Evolutionary conservation across 2,888 invertebrate species (phyloP).

Genomic region (Xestobium rufovillosum): DNA sequence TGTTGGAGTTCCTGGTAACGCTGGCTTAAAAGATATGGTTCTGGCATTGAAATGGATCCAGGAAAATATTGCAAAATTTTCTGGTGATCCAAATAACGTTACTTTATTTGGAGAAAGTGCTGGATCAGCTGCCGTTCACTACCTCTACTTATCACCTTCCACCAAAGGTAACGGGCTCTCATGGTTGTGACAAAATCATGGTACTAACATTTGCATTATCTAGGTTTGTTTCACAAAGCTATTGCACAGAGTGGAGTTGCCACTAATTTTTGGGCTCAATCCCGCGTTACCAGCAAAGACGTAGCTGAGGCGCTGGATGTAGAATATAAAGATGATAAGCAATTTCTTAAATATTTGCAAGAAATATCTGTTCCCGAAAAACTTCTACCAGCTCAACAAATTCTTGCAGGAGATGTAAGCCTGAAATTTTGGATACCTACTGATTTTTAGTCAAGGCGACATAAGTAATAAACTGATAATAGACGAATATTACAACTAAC

Average conservation of each 20-base stretch:
- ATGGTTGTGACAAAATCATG: neutral
- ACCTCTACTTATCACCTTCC: slow-evolving; percentile 45
- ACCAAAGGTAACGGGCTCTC: slow-evolving; percentile 35
- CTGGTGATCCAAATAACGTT: too few relatives aligned
- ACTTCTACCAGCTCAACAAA: slow-evolving; percentile 26
- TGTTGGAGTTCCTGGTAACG: slow-evolving; percentile 47
- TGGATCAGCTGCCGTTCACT: slow-evolving; percentile 45
- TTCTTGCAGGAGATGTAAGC: slow-evolving; percentile 29
- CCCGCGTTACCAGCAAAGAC: slow-evolving; percentile 24
- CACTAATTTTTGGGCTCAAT: slow-evolving; percentile 32
- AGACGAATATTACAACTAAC: too few relatives aligned
- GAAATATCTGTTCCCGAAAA: slow-evolving; percentile 27
- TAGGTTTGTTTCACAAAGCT: slow-evolving; percentile 35
- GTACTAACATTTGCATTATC: slow-evolving; percentile 9
- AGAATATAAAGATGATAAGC: slow-evolving; percentile 30
- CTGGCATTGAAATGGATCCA: slow-evolving; percentile 48
- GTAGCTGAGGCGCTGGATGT: slow-evolving; percentile 29
- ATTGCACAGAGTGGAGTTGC: slow-evolving; percentile 33
- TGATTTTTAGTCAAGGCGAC: too few relatives aligned
- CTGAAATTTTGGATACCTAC: too few relatives aligned
- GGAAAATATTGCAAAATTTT: too few relatives aligned
- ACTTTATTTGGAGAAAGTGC: slow-evolving; percentile 50
- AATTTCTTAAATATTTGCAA: slow-evolving; percentile 28
- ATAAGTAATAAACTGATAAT: too few relatives aligned
- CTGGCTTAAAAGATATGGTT: too few relatives aligned